phyloP scores from a whole-genome alignment of 2,113 vertebrate species.

The Lasiurus borealis region DNA sequence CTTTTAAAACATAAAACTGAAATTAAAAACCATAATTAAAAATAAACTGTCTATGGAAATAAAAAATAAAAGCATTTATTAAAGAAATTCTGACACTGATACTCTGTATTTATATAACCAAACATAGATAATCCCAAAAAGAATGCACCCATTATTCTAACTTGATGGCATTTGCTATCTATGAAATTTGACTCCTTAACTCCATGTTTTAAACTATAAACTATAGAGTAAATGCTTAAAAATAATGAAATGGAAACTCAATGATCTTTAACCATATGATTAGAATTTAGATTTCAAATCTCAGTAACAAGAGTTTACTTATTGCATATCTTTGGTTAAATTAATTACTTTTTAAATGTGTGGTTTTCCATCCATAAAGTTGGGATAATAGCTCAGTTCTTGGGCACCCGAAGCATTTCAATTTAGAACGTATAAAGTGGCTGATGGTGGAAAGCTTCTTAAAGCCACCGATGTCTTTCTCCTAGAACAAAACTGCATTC shows the following conservation, averaged over 20 bases:
- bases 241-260: neutral
- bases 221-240: neutral
- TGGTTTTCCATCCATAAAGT: neutral
- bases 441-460: neutral
- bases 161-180: neutral
- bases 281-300: conserved; percentile 33
- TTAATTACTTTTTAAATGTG: neutral
- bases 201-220: neutral
- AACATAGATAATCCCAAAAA: neutral
- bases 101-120: neutral
- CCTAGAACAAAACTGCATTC: neutral
- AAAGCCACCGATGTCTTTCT: neutral
- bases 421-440: neutral
- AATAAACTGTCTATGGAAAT: neutral
- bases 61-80: neutral
- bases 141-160: neutral
- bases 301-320: neutral
- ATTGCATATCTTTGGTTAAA: neutral
- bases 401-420: neutral
- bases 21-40: conserved; percentile 26
- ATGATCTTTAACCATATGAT: neutral
- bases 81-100: neutral
- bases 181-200: neutral
- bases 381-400: neutral
- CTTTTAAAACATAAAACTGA: conserved; percentile 2